Evolutionary conservation across 2,888 invertebrate species (phyloP).

Genomic region (Tachina grossa): DNA sequence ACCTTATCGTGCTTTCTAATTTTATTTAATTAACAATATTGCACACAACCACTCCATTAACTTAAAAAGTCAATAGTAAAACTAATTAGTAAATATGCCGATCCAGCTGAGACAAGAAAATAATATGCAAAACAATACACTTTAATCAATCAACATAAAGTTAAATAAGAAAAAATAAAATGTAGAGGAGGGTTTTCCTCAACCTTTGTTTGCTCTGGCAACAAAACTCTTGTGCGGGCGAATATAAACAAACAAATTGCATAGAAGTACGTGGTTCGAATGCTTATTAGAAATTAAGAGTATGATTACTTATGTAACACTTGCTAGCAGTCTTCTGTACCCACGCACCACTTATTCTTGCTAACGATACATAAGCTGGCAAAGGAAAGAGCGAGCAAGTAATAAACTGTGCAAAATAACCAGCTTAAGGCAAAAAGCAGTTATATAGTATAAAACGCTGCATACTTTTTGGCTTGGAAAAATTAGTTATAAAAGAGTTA

Average conservation of each 20-base stretch:
- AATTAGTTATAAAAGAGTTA: neutral
- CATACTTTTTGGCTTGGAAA: constrained; percentile 4
- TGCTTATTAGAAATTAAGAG: constrained; percentile 57
- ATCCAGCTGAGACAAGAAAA: constrained; percentile 21
- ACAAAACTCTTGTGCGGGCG: neutral
- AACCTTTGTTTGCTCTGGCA: neutral
- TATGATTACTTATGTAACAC: constrained; percentile 16
- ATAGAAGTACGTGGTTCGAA: constrained; percentile 60
- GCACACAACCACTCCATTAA: neutral
- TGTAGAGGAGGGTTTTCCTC: no score
- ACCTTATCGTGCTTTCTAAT: neutral
- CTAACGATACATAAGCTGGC: neutral
- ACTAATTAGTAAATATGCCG: constrained; percentile 49
- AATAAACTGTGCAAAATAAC: neutral
- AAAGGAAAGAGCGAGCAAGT: neutral
- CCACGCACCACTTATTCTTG: neutral
- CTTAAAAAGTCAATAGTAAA: constrained; percentile 49
- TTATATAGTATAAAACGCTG: neutral
- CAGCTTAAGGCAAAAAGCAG: neutral
- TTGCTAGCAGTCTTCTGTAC: neutral
- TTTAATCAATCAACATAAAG: neutral
- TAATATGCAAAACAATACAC: neutral
- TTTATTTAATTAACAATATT: neutral
- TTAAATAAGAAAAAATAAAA: neutral
- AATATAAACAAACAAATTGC: constrained; percentile 57